Percentiles rank a stretch among this genome's conserved stretches.
phyloP scores from a whole-genome alignment of 2,113 vertebrate genomes.

The Malurus alboscapulatus region DNA sequence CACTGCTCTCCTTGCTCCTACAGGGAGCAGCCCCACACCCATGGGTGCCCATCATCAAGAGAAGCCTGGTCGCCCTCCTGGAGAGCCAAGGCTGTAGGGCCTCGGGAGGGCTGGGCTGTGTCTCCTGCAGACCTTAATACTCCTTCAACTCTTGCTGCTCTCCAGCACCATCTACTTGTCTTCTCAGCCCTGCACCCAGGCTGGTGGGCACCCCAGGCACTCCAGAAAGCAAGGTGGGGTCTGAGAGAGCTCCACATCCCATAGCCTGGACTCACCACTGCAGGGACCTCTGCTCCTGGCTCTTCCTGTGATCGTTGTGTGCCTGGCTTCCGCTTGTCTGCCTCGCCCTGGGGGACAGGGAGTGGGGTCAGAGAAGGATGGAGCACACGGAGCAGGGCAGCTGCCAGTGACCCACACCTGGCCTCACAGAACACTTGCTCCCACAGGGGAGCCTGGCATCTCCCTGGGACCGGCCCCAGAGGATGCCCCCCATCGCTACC shows the following conservation, averaged over 20 bases:
- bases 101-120: background rate
- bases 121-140: background rate
- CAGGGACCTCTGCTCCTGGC: slow-evolving; percentile 18
- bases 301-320: slow-evolving; percentile 31
- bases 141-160: background rate
- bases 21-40: background rate
- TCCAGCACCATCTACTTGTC: background rate
- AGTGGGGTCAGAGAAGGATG: background rate
- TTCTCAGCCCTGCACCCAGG: background rate
- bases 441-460: background rate
- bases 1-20: background rate
- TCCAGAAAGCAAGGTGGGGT: background rate
- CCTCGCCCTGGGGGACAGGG: slow-evolving; percentile 40
- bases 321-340: slow-evolving; percentile 53
- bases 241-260: background rate
- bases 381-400: fast-evolving
- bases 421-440: background rate
- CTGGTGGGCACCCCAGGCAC: background rate
- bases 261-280: slow-evolving; percentile 39
- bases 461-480: background rate
- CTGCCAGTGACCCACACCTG: background rate
- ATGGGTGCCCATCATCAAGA: background rate
- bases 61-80: background rate
- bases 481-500: background rate
- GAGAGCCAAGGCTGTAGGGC: background rate